Conservation (phyloP, 2,888 invertebrate species). For the Calephelis perditalis region DNA sequence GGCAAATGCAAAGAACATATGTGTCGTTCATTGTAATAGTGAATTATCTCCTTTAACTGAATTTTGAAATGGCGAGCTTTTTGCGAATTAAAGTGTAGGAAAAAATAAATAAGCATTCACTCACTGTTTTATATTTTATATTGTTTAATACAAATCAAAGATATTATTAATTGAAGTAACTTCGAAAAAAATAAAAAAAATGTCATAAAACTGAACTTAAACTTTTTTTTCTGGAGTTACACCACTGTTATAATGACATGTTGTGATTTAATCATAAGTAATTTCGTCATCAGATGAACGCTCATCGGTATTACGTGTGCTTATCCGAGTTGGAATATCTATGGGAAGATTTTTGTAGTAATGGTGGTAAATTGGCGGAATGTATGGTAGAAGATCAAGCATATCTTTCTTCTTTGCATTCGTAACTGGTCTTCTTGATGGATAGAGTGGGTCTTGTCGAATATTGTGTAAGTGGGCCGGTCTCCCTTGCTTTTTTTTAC, state of each 20-base stretch:
- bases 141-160: no score
- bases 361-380: neutral
- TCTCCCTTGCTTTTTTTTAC: conserved; percentile 1
- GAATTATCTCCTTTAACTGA: no score
- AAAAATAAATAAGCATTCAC: no score
- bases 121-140: no score
- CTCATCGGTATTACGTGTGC: neutral
- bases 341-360: conserved; percentile 5
- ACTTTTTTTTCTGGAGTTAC: no score
- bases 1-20: no score
- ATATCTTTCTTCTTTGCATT: conserved; percentile 5
- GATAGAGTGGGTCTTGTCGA: conserved; percentile 4
- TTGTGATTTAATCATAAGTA: neutral
- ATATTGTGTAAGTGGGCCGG: neutral
- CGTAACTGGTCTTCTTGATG: neutral
- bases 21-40: no score
- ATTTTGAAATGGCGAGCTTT: no score
- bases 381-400: conserved; percentile 6
- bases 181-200: no score
- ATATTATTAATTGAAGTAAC: no score
- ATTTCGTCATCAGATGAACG: conserved; percentile 2
- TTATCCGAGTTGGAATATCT: conserved; percentile 1
- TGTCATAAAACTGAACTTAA: no score
- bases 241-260: neutral
- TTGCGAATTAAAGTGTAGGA: no score